phyloP scores from a whole-genome alignment of 1,140 invertebrate genomes.

The Drosophila bipectinata region DNA sequence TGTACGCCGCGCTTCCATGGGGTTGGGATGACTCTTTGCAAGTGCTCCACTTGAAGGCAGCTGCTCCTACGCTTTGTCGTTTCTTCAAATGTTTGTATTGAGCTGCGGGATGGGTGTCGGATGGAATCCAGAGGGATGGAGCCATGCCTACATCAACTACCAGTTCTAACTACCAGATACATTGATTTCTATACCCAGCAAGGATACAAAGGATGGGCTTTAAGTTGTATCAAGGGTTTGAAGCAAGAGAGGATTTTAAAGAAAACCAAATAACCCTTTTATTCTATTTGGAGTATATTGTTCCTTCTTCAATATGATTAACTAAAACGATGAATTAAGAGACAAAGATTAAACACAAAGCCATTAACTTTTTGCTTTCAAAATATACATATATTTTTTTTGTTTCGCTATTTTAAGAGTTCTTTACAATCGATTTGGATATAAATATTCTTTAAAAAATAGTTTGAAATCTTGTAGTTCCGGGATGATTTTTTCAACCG shows the following conservation, averaged over 20 bases:
- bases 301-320: too few relatives aligned
- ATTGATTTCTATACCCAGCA: constrained; percentile 61
- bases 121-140: not conserved
- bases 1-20: constrained; percentile 7
- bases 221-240: not conserved
- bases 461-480: constrained; percentile 34
- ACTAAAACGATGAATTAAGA: too few relatives aligned
- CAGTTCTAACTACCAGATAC: constrained; percentile 58
- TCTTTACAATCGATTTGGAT: constrained; percentile 50
- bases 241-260: not conserved
- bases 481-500: constrained; percentile 12
- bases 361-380: not conserved
- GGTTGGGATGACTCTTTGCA: constrained; percentile 40
- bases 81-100: constrained; percentile 72
- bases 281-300: too few relatives aligned
- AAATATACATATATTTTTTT: constrained; percentile 44
- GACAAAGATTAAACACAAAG: too few relatives aligned
- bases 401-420: constrained; percentile 23
- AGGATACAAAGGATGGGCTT: not conserved
- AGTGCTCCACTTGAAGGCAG: constrained; percentile 68
- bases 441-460: constrained; percentile 19
- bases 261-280: not conserved
- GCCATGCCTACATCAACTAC: constrained; percentile 63
- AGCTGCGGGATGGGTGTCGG: constrained; percentile 40
- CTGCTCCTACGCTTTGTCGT: constrained; percentile 66